phyloP scores from a whole-genome alignment of 2,888 invertebrate genomes.

The Drosophila putrida region DNA sequence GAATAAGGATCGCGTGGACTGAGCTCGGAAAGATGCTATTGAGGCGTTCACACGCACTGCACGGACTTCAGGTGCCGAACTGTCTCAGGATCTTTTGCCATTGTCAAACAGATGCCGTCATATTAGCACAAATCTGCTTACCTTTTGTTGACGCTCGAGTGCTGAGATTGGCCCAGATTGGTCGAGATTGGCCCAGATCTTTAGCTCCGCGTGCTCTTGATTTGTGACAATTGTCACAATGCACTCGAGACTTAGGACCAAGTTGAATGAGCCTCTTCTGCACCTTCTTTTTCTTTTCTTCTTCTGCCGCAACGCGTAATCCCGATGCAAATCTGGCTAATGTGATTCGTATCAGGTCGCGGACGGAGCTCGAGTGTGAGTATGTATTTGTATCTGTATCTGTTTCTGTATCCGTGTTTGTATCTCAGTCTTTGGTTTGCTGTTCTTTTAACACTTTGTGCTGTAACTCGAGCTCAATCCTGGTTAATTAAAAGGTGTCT shows the following conservation, averaged over 20 bases:
- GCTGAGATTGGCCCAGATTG: constrained; percentile 63
- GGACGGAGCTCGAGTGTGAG: background rate
- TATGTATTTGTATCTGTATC: constrained; percentile 2
- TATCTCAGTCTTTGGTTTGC: constrained; percentile 20
- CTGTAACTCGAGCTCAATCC: constrained; percentile 62
- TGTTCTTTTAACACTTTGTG: constrained; percentile 75
- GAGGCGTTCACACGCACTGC: constrained; percentile 72
- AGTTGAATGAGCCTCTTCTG: constrained; percentile 55
- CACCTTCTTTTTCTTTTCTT: constrained; percentile 37
- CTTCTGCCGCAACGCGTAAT: constrained; percentile 59
- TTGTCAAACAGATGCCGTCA: constrained; percentile 77
- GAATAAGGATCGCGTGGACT: constrained; percentile 38
- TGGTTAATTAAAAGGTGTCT: constrained; percentile 65
- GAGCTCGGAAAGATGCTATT: constrained; percentile 33
- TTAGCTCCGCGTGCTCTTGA: constrained; percentile 54
- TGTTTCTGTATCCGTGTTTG: background rate
- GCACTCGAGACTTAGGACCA: constrained; percentile 51
- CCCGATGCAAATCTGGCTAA: constrained; percentile 79
- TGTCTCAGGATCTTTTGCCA: constrained; percentile 33
- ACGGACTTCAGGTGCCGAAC: constrained; percentile 28
- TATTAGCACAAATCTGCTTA: constrained; percentile 80
- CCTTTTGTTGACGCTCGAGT: constrained; percentile 71
- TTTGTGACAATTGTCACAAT: constrained; percentile 78
- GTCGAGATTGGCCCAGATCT: constrained; percentile 37
- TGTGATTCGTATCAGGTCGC: constrained; percentile 72